Percentiles rank a stretch among this genome's conserved stretches.
Conservation (phyloP, 2,113 vertebrate species). For the Tinamus guttatus region DNA sequence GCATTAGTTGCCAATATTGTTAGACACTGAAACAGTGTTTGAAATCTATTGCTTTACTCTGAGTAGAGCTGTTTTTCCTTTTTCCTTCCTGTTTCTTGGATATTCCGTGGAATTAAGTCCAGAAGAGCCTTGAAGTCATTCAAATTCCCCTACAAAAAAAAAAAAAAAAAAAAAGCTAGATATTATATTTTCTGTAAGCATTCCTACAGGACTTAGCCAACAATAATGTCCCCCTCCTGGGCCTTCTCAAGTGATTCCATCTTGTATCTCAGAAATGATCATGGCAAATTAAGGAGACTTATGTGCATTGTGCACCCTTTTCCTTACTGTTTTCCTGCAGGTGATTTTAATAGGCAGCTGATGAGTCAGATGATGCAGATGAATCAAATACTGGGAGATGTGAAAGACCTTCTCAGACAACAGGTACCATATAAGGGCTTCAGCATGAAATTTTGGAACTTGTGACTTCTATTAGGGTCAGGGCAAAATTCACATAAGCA, state of each 20-base stretch:
- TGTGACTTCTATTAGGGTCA: neutral
- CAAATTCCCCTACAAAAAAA: neutral
- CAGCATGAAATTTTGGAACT: neutral
- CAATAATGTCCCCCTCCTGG: neutral
- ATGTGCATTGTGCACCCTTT: neutral
- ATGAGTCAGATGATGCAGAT: slow-evolving; percentile 89
- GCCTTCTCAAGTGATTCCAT: neutral
- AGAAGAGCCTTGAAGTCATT: neutral
- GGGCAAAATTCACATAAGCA: neutral
- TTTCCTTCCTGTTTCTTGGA: neutral
- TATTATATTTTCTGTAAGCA: neutral
- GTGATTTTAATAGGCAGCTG: slow-evolving; percentile 85
- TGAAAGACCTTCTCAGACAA: slow-evolving; percentile 91
- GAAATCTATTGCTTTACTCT: neutral
- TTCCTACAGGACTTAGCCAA: neutral
- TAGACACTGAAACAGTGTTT: neutral
- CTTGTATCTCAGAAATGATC: neutral
- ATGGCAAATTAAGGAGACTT: neutral
- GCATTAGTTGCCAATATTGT: neutral
- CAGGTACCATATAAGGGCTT: slow-evolving; percentile 82
- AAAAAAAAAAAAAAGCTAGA: neutral
- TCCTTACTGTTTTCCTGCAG: slow-evolving; percentile 71
- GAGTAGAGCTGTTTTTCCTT: neutral
- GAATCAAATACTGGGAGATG: slow-evolving; percentile 88
- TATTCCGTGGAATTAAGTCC: neutral